Conservation (phyloP, 1,140 invertebrate species). For the Melitaea cinxia region DNA sequence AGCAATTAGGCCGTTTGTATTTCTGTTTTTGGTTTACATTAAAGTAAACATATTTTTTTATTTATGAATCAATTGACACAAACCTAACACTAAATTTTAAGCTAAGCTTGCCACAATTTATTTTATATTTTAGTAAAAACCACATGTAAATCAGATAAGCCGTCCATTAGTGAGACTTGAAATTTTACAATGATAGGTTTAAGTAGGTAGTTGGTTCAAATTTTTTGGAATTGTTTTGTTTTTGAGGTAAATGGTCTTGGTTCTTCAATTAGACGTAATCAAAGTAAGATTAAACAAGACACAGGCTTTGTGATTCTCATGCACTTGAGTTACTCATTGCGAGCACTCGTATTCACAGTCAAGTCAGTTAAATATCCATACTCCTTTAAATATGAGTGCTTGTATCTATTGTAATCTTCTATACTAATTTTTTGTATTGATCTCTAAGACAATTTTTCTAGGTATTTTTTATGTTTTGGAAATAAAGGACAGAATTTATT, state of each 20-base stretch:
- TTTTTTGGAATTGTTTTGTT: constrained; percentile 43
- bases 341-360: constrained; percentile 30
- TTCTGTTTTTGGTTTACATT: too few relatives aligned
- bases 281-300: not conserved
- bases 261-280: constrained; percentile 30
- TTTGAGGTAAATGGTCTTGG: constrained; percentile 29
- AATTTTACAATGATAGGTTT: constrained; percentile 41
- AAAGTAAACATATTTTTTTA: too few relatives aligned
- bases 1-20: too few relatives aligned
- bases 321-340: constrained; percentile 19
- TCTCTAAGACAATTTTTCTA: constrained; percentile 70
- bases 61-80: too few relatives aligned
- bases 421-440: constrained; percentile 58
- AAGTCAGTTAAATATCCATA: not conserved
- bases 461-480: constrained; percentile 51
- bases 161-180: constrained; percentile 46
- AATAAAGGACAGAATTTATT: constrained; percentile 36
- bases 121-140: too few relatives aligned
- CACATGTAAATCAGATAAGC: too few relatives aligned
- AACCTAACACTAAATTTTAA: too few relatives aligned
- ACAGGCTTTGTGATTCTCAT: constrained; percentile 24
- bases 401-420: constrained; percentile 37
- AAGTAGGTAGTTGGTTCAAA: constrained; percentile 32
- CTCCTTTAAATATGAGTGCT: constrained; percentile 36
- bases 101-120: too few relatives aligned